These are phyloP conservation scores for Diprion similis DNA, from an alignment of 1,140 invertebrate genomes.

Conservation along the genomic window DNA sequence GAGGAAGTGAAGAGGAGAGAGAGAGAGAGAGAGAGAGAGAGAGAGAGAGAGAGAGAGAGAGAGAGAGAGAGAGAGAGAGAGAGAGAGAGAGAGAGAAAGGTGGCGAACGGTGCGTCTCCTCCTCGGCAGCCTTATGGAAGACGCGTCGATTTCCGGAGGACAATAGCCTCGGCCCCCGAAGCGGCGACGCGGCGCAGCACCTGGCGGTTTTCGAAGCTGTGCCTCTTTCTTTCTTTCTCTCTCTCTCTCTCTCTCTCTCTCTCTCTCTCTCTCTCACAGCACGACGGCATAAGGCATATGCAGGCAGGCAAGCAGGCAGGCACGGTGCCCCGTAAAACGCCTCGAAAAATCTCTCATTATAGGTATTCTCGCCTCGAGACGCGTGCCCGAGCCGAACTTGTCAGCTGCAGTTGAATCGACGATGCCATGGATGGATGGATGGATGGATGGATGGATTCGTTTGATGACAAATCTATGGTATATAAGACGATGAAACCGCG, in stretches of 20 bases:
- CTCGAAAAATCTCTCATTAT: neutral
- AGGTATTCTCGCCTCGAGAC: neutral
- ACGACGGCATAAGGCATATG: neutral
- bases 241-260: constrained; percentile 22
- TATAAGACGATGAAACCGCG: neutral
- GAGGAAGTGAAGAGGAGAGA: constrained; percentile 15
- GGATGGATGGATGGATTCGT: neutral
- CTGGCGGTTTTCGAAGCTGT: too few species aligned
- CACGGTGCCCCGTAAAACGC: neutral
- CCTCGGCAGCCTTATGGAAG: neutral
- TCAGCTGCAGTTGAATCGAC: neutral
- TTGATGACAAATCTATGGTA: neutral
- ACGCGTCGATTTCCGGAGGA: constrained; percentile 3
- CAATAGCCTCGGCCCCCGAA: neutral
- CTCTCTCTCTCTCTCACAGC: constrained; percentile 15
- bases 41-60: constrained; percentile 16
- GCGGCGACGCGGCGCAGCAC: neutral
- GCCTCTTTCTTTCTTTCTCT: constrained; percentile 36
- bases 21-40: constrained; percentile 26
- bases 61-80: constrained; percentile 14
- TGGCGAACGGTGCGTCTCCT: neutral
- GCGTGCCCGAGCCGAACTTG: neutral
- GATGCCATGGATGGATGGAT: neutral
- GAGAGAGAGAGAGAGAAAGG: constrained; percentile 27
- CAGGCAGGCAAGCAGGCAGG: neutral